These are phyloP conservation scores for Campopleginae sp. DNA, from an alignment of 2,888 invertebrate genomes.

Conservation along the genomic window DNA sequence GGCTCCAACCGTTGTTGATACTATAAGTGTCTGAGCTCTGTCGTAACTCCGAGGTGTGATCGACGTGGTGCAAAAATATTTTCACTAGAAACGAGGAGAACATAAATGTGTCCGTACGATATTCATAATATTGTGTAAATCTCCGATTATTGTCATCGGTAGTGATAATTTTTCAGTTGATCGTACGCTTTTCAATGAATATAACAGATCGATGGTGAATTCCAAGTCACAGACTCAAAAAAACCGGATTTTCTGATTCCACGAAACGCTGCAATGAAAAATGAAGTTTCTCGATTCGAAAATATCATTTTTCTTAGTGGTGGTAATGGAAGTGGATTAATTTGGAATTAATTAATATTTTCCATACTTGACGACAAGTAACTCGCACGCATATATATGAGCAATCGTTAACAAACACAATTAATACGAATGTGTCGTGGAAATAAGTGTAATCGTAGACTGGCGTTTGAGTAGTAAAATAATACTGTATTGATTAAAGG, in stretches of 20 bases:
- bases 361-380: neutral
- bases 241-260: too few relatives aligned
- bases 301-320: too few relatives aligned
- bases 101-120: neutral
- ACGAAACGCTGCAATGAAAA: too few relatives aligned
- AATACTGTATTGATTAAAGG: conserved; percentile 43
- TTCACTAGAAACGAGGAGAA: conserved; percentile 35
- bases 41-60: conserved; percentile 47
- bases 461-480: conserved; percentile 6
- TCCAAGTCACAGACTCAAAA: too few relatives aligned
- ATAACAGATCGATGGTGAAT: too few relatives aligned
- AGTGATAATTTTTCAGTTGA: too few relatives aligned
- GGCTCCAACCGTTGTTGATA: conserved; percentile 30
- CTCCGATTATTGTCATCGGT: neutral
- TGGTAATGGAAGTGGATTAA: too few relatives aligned
- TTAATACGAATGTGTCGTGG: conserved; percentile 24
- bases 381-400: neutral
- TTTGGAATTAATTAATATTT: too few relatives aligned
- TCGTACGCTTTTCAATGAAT: too few relatives aligned
- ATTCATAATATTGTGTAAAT: neutral
- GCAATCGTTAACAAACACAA: neutral
- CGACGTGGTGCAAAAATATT: conserved; percentile 45
- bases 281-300: too few relatives aligned
- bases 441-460: conserved; percentile 43
- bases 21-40: conserved; percentile 17